phyloP scores from a whole-genome alignment of 2,113 vertebrate genomes.

The Delphinus delphis region DNA sequence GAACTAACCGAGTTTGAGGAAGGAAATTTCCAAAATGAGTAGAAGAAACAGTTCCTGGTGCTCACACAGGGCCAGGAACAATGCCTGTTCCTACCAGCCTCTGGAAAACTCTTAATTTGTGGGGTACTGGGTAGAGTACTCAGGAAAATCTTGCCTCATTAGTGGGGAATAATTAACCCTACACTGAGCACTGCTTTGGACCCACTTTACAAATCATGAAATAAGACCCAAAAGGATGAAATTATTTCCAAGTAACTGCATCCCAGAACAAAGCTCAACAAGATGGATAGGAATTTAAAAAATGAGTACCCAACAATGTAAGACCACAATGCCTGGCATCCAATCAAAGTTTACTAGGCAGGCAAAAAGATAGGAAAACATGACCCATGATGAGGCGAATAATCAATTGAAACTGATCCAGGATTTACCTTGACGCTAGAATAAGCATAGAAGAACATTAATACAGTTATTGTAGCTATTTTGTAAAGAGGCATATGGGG shows the following conservation, averaged over 20 bases:
- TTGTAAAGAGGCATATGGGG: background rate
- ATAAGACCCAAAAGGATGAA: background rate
- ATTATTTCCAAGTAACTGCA: background rate
- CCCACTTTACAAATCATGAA: background rate
- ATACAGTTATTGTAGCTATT: background rate
- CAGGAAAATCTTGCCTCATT: background rate
- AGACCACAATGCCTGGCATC: background rate
- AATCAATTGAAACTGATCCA: background rate
- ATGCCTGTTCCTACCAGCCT: background rate
- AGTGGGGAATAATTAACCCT: background rate
- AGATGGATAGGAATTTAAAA: background rate
- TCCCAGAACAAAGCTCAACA: background rate
- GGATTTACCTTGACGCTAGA: background rate
- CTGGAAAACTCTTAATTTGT: background rate
- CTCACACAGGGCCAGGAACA: background rate
- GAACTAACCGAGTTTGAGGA: background rate
- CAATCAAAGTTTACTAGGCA: background rate
- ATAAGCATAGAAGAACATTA: background rate
- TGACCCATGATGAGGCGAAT: background rate
- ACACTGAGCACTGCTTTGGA: background rate
- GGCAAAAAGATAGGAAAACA: background rate
- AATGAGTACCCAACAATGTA: background rate
- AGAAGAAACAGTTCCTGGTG: background rate
- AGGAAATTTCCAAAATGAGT: background rate
- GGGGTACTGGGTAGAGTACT: background rate